Base-by-base conservation (phyloP, 2,888 invertebrate species). In the Anorthoa munda region DNA sequence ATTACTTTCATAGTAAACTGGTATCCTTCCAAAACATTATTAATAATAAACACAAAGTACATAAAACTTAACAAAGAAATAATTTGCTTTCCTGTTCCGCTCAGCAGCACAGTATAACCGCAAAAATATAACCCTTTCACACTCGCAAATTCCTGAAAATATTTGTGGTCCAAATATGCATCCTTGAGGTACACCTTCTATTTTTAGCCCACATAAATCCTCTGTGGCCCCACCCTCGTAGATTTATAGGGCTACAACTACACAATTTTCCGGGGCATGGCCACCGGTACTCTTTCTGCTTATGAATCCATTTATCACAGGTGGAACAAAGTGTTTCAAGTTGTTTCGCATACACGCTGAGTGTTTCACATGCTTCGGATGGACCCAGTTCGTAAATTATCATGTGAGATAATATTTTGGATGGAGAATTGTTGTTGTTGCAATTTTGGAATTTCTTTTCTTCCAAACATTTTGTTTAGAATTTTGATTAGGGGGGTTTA, bases 251-350 rank as follows among this genome's bases (percentile, higher is more conserved):
- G 75, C 65, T 74, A 79, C 76, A 75, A 81, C 79, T 84, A 80
- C 78, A 81, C 79, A 84, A 80, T 86, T 86, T 87, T 84, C 77
- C 77, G 87, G 73, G 66, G 61, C 73, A 83, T 55, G 74, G 74
- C 72, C 65, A 74, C 75, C 83, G 74, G 70, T 63, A 83, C 84
- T 83, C 78, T 83, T 84, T 85, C 82, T 81, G 66, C 72, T 88
- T 86, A 87, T 88, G 86, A 84, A 86, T 85, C 83, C 86, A 89
- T 89, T 89, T 89, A 86, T 89, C 90, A 89, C 86, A 79, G 86
- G 83, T 81, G 79, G 72, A 58, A 77, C 76, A 81, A 79, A 86
- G 83, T 86, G 81, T 77, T 84, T 76, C 77, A 69, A 84, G 79
- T 78, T 83, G 75, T 84, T 87, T 87, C 73, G 63, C 84, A 77